Evolutionary conservation across 2,113 vertebrate genomes (phyloP).

Genomic region (Microtus oregoni): DNA sequence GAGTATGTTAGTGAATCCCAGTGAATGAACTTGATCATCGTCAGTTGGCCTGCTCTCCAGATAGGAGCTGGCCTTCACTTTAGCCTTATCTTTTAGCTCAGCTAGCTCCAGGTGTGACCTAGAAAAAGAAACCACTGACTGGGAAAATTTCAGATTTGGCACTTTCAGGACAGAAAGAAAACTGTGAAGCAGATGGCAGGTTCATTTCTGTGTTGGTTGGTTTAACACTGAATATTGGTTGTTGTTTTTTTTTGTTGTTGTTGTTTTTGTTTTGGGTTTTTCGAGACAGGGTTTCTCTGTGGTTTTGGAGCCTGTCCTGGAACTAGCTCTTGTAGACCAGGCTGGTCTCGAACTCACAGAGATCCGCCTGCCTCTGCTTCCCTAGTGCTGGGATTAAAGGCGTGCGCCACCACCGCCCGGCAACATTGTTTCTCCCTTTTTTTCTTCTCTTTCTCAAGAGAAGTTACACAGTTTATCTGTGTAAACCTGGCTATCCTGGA

Average conservation of each 20-base stretch:
- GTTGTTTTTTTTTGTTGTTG: not conserved
- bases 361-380: too few relatives aligned
- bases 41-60: not conserved
- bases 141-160: slow-evolving; percentile 30
- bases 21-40: not conserved
- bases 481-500: too few relatives aligned
- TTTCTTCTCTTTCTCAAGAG: too few relatives aligned
- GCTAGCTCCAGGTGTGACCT: slow-evolving; percentile 42
- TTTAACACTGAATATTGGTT: not conserved
- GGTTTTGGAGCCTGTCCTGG: too few relatives aligned
- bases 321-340: too few relatives aligned
- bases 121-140: slow-evolving; percentile 22
- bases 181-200: not conserved
- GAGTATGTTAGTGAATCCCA: not conserved
- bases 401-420: too few relatives aligned
- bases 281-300: too few relatives aligned
- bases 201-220: not conserved
- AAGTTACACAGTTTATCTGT: too few relatives aligned
- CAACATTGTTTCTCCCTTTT: too few relatives aligned
- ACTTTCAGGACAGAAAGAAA: slow-evolving; percentile 36
- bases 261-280: too few relatives aligned
- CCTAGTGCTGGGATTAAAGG: too few relatives aligned
- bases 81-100: slow-evolving; percentile 16
- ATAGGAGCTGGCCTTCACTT: slow-evolving; percentile 9
- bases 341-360: too few relatives aligned